phyloP scores from a whole-genome alignment of 2,113 vertebrate genomes.

The Egretta garzetta region DNA sequence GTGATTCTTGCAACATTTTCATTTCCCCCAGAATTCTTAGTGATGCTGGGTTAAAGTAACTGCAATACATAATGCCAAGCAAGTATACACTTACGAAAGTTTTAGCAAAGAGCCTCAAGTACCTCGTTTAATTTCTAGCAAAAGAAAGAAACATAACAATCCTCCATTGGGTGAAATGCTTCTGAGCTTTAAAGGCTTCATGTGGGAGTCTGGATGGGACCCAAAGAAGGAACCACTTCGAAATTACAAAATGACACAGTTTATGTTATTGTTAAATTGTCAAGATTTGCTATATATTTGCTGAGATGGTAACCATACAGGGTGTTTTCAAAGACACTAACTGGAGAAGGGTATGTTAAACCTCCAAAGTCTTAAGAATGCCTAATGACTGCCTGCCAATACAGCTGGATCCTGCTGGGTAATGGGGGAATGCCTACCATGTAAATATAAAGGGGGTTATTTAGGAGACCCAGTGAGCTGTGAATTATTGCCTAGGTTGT shows the following conservation, averaged over 20 bases:
- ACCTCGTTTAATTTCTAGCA: not conserved
- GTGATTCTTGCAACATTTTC: not conserved
- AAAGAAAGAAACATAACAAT: not conserved
- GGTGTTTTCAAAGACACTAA: constrained; percentile 38
- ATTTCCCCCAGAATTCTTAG: not conserved
- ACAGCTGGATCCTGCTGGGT: constrained; percentile 46
- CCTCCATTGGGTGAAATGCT: not conserved
- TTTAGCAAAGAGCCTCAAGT: not conserved
- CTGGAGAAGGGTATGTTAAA: constrained; percentile 35
- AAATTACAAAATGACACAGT: constrained; percentile 42
- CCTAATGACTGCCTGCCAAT: constrained; percentile 62
- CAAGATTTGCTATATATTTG: not conserved
- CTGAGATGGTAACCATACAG: constrained; percentile 8
- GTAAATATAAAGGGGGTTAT: constrained; percentile 68
- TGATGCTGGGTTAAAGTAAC: not conserved
- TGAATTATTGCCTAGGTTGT: constrained; percentile 67
- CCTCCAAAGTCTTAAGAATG: constrained; percentile 13
- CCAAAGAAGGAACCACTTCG: not conserved
- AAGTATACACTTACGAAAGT: not conserved
- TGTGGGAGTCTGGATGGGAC: not conserved
- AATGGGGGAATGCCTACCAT: constrained; percentile 64
- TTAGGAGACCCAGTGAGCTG: constrained; percentile 68
- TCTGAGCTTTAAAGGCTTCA: constrained; percentile 18
- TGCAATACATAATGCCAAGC: not conserved
- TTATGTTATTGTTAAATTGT: constrained; percentile 34